phyloP scores from a whole-genome alignment of 2,888 invertebrate species.

The Melieria omissa region DNA sequence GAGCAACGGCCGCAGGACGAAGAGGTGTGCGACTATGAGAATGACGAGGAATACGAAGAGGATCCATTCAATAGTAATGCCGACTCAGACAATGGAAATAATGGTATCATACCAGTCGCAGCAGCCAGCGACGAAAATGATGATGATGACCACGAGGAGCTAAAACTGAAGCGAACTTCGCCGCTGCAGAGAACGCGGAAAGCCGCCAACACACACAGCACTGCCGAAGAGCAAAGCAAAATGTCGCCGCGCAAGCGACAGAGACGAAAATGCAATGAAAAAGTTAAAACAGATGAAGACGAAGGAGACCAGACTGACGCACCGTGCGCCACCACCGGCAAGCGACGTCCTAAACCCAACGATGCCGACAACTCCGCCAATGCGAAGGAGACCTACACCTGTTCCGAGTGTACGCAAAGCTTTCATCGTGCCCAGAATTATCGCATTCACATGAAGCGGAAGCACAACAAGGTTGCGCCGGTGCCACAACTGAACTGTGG shows the following conservation, averaged over 20 bases:
- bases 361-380: background rate
- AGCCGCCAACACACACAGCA: too few species aligned
- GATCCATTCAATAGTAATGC: constrained; percentile 36
- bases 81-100: background rate
- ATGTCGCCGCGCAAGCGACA: background rate
- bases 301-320: background rate
- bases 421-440: constrained; percentile 39
- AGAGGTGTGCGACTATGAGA: constrained; percentile 29
- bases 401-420: constrained; percentile 35
- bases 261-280: background rate
- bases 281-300: background rate
- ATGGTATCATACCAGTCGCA: background rate
- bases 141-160: background rate
- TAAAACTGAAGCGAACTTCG: too few species aligned
- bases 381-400: constrained; percentile 6
- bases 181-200: too few species aligned
- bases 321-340: background rate
- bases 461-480: constrained; percentile 39
- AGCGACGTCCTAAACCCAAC: too few species aligned
- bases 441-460: constrained; percentile 47
- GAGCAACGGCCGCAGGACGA: constrained; percentile 26
- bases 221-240: too few species aligned
- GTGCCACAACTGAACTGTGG: constrained; percentile 42
- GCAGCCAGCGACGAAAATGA: constrained; percentile 7
- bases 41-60: constrained; percentile 37